phyloP scores from a whole-genome alignment of 2,888 invertebrate genomes.

The Drosophila aldrichi region DNA sequence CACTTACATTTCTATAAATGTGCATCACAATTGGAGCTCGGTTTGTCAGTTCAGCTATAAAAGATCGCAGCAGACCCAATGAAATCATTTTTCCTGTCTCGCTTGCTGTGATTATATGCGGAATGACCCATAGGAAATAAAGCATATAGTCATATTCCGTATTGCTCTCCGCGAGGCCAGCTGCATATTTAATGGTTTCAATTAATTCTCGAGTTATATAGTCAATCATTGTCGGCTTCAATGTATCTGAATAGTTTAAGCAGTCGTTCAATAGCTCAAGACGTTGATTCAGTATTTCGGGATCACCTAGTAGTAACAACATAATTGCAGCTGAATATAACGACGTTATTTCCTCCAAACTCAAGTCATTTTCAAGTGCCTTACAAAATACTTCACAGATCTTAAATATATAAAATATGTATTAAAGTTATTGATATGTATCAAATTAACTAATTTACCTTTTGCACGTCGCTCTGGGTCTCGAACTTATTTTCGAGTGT shows the following conservation, averaged over 20 bases:
- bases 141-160: constrained; percentile 45
- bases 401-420: constrained; percentile 6
- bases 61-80: constrained; percentile 48
- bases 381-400: constrained; percentile 30
- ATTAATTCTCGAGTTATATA: constrained; percentile 52
- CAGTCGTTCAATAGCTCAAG: constrained; percentile 57
- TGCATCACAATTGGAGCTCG: constrained; percentile 44
- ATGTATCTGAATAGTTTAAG: constrained; percentile 62
- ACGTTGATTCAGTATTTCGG: constrained; percentile 19
- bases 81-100: constrained; percentile 67
- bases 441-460: constrained; percentile 15
- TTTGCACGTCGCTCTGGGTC: constrained; percentile 19
- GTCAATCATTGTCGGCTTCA: constrained; percentile 69
- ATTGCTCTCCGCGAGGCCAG: constrained; percentile 24
- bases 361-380: constrained; percentile 38
- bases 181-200: constrained; percentile 27
- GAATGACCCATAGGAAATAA: constrained; percentile 47
- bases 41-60: constrained; percentile 43
- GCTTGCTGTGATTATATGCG: constrained; percentile 62
- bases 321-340: constrained; percentile 45
- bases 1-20: constrained; percentile 61
- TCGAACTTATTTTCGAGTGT: background rate
- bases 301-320: constrained; percentile 36
- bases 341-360: constrained; percentile 50
- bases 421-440: too few relatives aligned